Conservation (phyloP, 1,140 invertebrate genomes). For the Pseudobourletiella spinata region DNA sequence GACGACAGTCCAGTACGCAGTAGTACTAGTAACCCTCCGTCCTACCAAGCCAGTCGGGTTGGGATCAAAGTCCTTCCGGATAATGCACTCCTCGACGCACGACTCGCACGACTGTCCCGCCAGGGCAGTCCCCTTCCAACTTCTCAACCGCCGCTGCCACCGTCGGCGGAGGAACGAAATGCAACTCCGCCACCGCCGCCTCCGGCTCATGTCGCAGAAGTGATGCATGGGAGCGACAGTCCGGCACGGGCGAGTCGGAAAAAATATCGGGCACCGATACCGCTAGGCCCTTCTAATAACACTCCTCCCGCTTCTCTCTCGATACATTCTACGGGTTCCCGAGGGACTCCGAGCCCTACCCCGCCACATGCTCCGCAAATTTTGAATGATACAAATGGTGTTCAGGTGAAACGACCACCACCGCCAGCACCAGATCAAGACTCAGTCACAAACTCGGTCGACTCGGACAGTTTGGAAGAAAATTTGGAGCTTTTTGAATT, state of each 20-base stretch:
- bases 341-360: too few relatives aligned
- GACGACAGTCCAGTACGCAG: too few relatives aligned
- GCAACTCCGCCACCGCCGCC: background rate
- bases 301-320: too few relatives aligned
- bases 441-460: background rate
- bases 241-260: background rate
- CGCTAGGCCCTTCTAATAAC: too few relatives aligned
- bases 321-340: too few relatives aligned
- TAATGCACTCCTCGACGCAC: constrained; percentile 26
- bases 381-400: too few relatives aligned
- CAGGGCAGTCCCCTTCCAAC: background rate
- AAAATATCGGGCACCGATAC: background rate
- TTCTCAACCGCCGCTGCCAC: too few relatives aligned
- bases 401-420: background rate
- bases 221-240: too few relatives aligned
- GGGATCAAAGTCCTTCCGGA: constrained; percentile 35
- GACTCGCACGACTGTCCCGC: constrained; percentile 23
- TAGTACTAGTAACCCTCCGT: background rate
- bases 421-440: background rate
- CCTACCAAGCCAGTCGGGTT: constrained; percentile 5
- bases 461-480: constrained; percentile 35
- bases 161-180: background rate
- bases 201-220: too few relatives aligned
- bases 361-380: too few relatives aligned
- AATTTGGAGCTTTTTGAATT: constrained; percentile 36